Conservation (phyloP, 2,113 vertebrate species). For the Pelobates fuscus region DNA sequence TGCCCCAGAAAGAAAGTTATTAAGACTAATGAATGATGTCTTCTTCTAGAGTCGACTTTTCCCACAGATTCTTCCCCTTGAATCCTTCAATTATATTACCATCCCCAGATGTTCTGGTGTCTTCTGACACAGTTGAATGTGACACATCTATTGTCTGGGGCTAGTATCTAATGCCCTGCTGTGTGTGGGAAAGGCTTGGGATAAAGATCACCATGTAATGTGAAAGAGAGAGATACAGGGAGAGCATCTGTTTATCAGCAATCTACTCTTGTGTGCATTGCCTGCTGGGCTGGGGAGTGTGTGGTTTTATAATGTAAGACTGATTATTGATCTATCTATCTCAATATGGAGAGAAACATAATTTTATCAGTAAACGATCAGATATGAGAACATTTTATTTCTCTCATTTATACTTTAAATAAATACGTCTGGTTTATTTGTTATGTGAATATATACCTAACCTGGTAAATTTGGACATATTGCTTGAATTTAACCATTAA, state of each 20-base stretch:
- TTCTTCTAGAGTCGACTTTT: constrained; percentile 9
- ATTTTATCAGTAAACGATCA: not conserved
- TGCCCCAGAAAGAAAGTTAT: constrained; percentile 9
- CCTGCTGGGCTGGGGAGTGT: not conserved
- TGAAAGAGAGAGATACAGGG: not conserved
- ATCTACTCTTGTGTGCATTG: not conserved
- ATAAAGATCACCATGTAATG: not conserved
- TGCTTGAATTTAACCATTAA: too few species aligned
- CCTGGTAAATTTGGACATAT: too few species aligned
- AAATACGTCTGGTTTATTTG: too few species aligned
- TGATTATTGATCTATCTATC: not conserved
- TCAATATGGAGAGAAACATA: not conserved
- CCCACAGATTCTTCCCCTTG: constrained; percentile 24
- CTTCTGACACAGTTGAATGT: not conserved
- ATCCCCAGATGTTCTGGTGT: constrained; percentile 18
- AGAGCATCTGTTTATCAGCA: not conserved
- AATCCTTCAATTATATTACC: constrained; percentile 22
- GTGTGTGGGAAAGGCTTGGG: constrained; percentile 34
- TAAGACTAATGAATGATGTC: constrained; percentile 1
- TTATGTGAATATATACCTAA: too few species aligned
- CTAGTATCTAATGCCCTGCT: constrained; percentile 10
- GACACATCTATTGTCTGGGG: constrained; percentile 36
- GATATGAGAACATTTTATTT: not conserved
- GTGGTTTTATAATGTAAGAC: not conserved
- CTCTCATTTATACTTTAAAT: too few species aligned